A percentile compares a stretch with the other conserved stretches of the same genome.
These are phyloP conservation scores for Reticulitermes speratus DNA, from an alignment of 1,140 invertebrate genomes.

Conservation along the genomic window DNA sequence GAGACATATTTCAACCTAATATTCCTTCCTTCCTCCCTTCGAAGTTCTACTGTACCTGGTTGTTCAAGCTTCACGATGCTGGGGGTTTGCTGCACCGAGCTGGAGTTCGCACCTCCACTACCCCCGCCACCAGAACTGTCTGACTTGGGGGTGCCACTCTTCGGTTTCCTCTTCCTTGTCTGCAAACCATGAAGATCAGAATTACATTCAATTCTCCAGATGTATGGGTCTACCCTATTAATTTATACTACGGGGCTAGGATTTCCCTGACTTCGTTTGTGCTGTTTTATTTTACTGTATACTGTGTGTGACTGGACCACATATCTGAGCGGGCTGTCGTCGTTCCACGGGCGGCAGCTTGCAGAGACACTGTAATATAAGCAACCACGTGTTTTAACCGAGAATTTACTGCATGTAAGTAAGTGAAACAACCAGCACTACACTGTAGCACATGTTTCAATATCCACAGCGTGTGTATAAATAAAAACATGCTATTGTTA, in stretches of 20 bases:
- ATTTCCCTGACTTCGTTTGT: too few species aligned
- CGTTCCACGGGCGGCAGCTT: too few species aligned
- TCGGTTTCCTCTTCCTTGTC: constrained; percentile 30
- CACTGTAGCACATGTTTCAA: neutral
- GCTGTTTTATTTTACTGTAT: too few species aligned
- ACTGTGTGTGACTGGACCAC: too few species aligned
- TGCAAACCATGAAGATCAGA: neutral
- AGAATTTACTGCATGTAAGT: too few species aligned
- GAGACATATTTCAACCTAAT: too few species aligned
- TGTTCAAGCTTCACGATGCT: neutral
- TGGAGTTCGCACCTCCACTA: neutral
- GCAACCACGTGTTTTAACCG: too few species aligned
- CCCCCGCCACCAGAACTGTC: constrained; percentile 9
- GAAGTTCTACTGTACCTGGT: neutral
- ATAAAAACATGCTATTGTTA: neutral
- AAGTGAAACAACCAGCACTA: neutral
- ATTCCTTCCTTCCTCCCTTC: too few species aligned
- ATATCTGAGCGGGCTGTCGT: too few species aligned
- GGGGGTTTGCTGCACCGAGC: neutral
- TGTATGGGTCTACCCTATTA: too few species aligned
- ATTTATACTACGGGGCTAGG: too few species aligned
- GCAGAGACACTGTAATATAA: too few species aligned
- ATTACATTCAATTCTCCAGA: neutral
- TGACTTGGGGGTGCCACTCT: constrained; percentile 15
- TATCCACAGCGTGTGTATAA: neutral